Conservation (phyloP, 2,888 invertebrate genomes). For the Acholoe squamosa region DNA sequence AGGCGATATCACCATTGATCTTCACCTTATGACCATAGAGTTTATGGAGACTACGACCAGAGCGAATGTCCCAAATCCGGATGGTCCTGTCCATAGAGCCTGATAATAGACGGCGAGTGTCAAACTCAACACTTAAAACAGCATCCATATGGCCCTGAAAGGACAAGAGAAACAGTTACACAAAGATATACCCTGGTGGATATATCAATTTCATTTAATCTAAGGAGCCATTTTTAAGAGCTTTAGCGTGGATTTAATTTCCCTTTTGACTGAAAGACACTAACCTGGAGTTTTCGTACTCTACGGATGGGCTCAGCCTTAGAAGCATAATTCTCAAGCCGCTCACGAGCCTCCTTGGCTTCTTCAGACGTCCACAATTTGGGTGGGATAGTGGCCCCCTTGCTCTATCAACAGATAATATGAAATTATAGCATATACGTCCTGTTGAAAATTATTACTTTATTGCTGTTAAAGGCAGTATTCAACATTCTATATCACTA, state of each 20-base stretch:
- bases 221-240: too few relatives aligned
- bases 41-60: slow-evolving; percentile 80
- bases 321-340: slow-evolving; percentile 69
- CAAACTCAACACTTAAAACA: slow-evolving; percentile 77
- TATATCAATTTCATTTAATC: background rate
- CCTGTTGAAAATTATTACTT: too few relatives aligned
- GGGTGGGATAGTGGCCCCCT: background rate
- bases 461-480: too few relatives aligned
- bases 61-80: slow-evolving; percentile 80
- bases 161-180: too few relatives aligned
- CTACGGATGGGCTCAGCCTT: slow-evolving; percentile 75
- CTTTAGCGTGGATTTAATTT: background rate
- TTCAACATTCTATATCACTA: too few relatives aligned
- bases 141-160: slow-evolving; percentile 79
- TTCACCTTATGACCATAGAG: slow-evolving; percentile 81
- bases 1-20: too few relatives aligned
- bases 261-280: background rate
- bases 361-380: slow-evolving; percentile 24
- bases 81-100: slow-evolving; percentile 79
- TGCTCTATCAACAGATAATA: background rate
- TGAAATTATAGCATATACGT: too few relatives aligned
- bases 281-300: slow-evolving; percentile 78
- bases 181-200: too few relatives aligned
- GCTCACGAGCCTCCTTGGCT: slow-evolving; percentile 39
- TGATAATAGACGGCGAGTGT: slow-evolving; percentile 77